Percentiles rank a stretch among this genome's conserved stretches.
These are phyloP conservation scores for Lophotis ruficrista DNA, from an alignment of 2,113 vertebrate species.

Conservation along the genomic window DNA sequence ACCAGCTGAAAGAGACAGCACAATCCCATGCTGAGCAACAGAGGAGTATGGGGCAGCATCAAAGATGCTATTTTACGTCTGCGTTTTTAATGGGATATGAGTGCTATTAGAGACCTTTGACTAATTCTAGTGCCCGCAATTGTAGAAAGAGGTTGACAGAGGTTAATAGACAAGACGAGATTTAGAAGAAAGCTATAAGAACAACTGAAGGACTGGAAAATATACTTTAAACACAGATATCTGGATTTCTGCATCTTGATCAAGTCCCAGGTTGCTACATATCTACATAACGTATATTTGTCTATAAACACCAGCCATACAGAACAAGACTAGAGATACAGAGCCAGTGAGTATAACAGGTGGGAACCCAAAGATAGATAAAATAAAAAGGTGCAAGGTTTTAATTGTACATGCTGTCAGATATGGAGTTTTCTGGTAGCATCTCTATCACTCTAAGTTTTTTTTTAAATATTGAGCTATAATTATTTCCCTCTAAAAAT, in stretches of 20 bases:
- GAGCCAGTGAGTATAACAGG: neutral
- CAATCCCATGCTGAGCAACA: neutral
- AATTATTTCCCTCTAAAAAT: neutral
- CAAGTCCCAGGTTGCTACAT: neutral
- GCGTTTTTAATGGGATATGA: neutral
- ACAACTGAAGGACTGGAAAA: neutral
- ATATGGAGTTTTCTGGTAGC: neutral
- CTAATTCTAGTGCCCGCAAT: neutral
- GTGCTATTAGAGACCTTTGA: neutral
- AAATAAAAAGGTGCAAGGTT: neutral
- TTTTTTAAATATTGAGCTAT: neutral
- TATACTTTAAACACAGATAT: neutral
- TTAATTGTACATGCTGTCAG: neutral
- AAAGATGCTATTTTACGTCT: neutral
- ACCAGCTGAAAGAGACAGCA: neutral
- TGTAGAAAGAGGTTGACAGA: neutral
- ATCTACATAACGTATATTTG: neutral
- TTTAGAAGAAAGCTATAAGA: neutral
- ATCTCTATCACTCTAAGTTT: neutral
- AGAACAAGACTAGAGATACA: neutral
- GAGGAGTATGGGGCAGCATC: neutral
- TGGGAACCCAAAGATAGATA: neutral
- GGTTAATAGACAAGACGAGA: neutral
- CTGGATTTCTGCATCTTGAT: neutral
- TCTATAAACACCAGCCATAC: neutral